Conservation (phyloP, 2,888 invertebrate species). For the Scrobipalpa costella region DNA sequence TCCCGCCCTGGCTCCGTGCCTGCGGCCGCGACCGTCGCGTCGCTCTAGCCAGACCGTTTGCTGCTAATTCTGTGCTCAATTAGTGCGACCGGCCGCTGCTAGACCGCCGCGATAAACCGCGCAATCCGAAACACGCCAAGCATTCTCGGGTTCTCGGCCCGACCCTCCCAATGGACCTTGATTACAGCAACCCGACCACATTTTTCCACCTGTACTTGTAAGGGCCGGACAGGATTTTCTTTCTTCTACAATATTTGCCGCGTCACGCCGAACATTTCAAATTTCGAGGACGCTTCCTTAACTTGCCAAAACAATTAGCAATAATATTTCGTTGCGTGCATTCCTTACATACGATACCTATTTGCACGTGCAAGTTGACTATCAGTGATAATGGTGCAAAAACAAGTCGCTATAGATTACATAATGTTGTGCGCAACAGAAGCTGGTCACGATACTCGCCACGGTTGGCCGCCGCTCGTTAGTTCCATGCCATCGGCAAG, state of each 20-base stretch:
- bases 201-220: slow-evolving; percentile 28
- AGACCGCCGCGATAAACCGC: slow-evolving; percentile 37
- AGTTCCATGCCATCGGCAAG: slow-evolving; percentile 60
- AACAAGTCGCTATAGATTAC: slow-evolving; percentile 17
- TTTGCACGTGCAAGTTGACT: not conserved
- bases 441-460: slow-evolving; percentile 63
- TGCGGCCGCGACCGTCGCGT: slow-evolving; percentile 26
- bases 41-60: slow-evolving; percentile 44
- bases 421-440: slow-evolving; percentile 40
- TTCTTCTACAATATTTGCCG: not conserved
- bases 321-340: not conserved
- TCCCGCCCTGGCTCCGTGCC: slow-evolving; percentile 18
- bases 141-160: slow-evolving; percentile 13
- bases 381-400: slow-evolving; percentile 18
- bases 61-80: slow-evolving; percentile 52
- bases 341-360: not conserved
- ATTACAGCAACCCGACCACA: slow-evolving; percentile 23
- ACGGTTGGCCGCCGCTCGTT: slow-evolving; percentile 58
- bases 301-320: not conserved
- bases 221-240: slow-evolving; percentile 7
- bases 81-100: slow-evolving; percentile 42
- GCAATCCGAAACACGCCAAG: slow-evolving; percentile 22
- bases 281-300: slow-evolving; percentile 1
- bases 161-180: slow-evolving; percentile 22
- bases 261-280: not conserved